Percentiles rank a stretch among this genome's conserved stretches.
Conservation (phyloP, 2,113 vertebrate genomes). For the Mola mola region DNA sequence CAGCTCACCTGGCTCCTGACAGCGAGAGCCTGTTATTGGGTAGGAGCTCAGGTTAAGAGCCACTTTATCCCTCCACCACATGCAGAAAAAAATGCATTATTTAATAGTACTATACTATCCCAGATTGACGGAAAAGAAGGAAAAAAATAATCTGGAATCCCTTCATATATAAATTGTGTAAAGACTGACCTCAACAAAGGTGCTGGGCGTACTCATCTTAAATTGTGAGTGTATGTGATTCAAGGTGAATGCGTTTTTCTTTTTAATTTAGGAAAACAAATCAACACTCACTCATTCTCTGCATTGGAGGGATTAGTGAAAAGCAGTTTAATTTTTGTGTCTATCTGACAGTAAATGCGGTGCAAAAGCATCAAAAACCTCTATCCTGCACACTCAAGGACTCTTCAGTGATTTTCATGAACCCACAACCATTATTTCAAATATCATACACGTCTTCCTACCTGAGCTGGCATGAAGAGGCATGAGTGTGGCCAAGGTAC, state of each 20-base stretch:
- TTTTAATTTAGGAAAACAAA: no score
- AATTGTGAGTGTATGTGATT: constrained; percentile 22
- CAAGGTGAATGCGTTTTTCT: no score
- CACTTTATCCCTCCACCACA: constrained; percentile 78
- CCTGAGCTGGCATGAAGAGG: constrained; percentile 29
- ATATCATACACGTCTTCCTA: constrained; percentile 64
- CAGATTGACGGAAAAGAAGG: constrained; percentile 62
- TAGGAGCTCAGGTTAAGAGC: constrained; percentile 75
- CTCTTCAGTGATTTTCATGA: constrained; percentile 78
- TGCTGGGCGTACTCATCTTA: constrained; percentile 5
- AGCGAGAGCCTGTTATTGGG: constrained; percentile 70
- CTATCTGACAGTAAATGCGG: constrained; percentile 37
- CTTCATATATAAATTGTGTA: constrained; percentile 28
- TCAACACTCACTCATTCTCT: constrained; percentile 12
- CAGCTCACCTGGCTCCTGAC: constrained; percentile 79
- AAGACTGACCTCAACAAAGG: constrained; percentile 69
- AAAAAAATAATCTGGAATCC: constrained; percentile 58
- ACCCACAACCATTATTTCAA: constrained; percentile 76
- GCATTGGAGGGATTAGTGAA: constrained; percentile 8
- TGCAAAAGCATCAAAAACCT: constrained; percentile 25
- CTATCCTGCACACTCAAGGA: constrained; percentile 63
- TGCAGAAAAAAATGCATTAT: constrained; percentile 80
- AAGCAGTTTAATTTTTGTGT: constrained; percentile 19
- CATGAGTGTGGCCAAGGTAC: constrained; percentile 24
- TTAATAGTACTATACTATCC: constrained; percentile 74